Conservation (phyloP, 2,113 vertebrate species). For the Hydrolagus affinis region DNA sequence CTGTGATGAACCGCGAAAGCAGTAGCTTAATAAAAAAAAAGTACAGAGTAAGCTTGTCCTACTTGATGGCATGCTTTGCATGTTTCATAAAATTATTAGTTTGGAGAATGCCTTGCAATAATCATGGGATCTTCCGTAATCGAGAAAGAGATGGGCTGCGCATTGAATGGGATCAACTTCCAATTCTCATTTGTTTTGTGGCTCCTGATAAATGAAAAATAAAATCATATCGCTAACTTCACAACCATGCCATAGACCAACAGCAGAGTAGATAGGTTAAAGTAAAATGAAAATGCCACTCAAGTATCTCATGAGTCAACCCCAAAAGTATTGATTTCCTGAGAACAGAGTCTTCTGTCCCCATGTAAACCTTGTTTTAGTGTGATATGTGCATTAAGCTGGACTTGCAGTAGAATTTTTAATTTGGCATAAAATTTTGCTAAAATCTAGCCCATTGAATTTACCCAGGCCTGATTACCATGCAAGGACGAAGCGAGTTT, state of each 20-base stretch:
- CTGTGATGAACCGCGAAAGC: neutral
- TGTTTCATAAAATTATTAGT: constrained; percentile 3
- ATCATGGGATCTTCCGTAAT: neutral
- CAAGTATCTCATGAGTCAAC: neutral
- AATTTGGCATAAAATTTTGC: constrained; percentile 69
- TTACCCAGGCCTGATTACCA: constrained; percentile 52
- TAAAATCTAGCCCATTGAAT: constrained; percentile 13
- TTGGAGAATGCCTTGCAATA: neutral
- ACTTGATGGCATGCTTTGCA: neutral
- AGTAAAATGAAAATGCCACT: neutral
- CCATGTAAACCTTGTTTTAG: constrained; percentile 41
- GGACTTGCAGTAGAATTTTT: constrained; percentile 67
- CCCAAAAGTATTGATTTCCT: neutral
- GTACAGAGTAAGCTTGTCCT: neutral
- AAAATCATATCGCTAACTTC: neutral
- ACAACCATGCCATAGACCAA: neutral
- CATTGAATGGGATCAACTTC: neutral
- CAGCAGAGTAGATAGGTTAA: neutral
- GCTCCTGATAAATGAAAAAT: neutral
- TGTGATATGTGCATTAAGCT: constrained; percentile 55
- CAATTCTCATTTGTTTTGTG: neutral
- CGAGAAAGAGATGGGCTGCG: neutral
- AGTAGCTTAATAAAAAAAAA: neutral
- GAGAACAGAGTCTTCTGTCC: neutral
- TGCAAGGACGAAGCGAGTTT: constrained; percentile 70